phyloP scores from a whole-genome alignment of 2,888 invertebrate species.

The Drosophila formosana region DNA sequence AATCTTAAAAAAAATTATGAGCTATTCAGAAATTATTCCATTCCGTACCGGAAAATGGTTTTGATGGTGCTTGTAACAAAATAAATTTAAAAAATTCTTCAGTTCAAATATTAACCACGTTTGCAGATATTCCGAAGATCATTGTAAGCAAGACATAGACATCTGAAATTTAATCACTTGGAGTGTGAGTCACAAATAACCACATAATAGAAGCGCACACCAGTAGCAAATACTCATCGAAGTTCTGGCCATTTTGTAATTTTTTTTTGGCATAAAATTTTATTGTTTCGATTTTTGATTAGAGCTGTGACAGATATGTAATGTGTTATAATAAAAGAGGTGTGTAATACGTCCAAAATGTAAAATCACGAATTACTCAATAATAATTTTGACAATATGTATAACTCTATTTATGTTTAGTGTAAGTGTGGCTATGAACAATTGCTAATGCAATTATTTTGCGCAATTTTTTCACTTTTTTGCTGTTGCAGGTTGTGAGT shows the following conservation, averaged over 20 bases:
- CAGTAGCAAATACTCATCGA: constrained; percentile 28
- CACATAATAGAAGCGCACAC: constrained; percentile 52
- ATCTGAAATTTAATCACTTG: constrained; percentile 26
- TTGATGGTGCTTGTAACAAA: too few relatives aligned
- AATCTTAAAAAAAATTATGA: too few relatives aligned
- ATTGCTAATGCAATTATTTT: constrained; percentile 42
- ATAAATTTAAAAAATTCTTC: too few relatives aligned
- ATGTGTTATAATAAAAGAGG: constrained; percentile 2
- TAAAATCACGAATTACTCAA: constrained; percentile 45
- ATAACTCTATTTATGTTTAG: constrained; percentile 74
- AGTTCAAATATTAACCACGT: constrained; percentile 3
- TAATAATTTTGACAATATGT: constrained; percentile 51
- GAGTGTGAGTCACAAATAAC: constrained; percentile 22
- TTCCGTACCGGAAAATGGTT: too few relatives aligned
- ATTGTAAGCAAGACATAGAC: background rate
- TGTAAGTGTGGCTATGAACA: constrained; percentile 26
- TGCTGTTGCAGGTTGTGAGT: constrained; percentile 93
- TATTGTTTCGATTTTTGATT: constrained; percentile 43
- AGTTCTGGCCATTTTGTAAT: constrained; percentile 37
- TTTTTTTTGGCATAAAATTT: constrained; percentile 31
- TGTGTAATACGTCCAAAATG: constrained; percentile 43
- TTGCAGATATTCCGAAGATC: constrained; percentile 20
- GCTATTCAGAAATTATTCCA: too few relatives aligned
- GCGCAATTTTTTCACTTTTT: constrained; percentile 28
- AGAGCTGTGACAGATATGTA: constrained; percentile 25